phyloP scores from a whole-genome alignment of 2,888 invertebrate species.

The Drosophila lutescens region DNA sequence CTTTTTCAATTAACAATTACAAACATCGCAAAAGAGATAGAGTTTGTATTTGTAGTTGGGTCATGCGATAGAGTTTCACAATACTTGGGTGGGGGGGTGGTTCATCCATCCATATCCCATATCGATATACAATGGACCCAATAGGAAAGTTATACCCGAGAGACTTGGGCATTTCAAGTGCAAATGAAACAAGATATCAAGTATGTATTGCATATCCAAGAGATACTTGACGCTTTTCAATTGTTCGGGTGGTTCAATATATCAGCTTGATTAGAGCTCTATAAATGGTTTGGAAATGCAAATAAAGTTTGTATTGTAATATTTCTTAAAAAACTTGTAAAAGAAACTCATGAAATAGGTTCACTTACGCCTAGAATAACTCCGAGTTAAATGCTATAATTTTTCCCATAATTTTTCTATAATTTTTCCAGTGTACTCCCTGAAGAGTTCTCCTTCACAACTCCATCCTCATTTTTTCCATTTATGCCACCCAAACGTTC shows the following conservation, averaged over 20 bases:
- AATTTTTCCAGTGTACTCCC: not conserved
- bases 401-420: not conserved
- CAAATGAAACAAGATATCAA: constrained; percentile 1
- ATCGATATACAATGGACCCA: constrained; percentile 5
- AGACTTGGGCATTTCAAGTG: constrained; percentile 3
- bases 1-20: constrained; percentile 74
- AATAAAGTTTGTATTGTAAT: not conserved
- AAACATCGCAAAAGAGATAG: constrained; percentile 12
- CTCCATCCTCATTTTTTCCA: constrained; percentile 10
- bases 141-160: constrained; percentile 3
- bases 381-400: not conserved
- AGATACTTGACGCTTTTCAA: not conserved
- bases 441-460: not conserved
- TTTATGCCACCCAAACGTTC: constrained; percentile 48
- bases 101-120: not conserved
- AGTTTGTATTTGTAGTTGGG: constrained; percentile 18
- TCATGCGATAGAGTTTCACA: constrained; percentile 34
- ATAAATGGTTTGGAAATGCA: not conserved
- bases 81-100: not conserved
- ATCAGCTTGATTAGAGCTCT: not conserved
- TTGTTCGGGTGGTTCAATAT: not conserved
- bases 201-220: constrained; percentile 12
- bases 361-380: not conserved
- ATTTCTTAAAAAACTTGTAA: too few species aligned
- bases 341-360: too few species aligned